Evolutionary conservation across 2,113 vertebrate species (phyloP).

Genomic region (Carollia perspicillata): DNA sequence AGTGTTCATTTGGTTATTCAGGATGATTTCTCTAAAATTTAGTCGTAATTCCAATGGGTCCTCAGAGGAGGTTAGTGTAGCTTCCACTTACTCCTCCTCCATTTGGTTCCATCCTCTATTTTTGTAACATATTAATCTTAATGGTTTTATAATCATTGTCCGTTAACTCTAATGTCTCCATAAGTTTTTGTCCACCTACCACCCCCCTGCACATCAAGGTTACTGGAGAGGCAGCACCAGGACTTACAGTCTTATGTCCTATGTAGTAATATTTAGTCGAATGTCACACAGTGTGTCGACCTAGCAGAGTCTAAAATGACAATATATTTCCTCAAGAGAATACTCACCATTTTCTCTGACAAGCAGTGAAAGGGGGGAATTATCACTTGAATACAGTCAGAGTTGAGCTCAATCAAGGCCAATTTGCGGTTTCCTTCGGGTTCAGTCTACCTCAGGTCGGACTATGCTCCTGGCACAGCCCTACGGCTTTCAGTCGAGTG

Average conservation of each 20-base stretch:
- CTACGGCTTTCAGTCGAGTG: not conserved
- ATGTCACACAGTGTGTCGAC: not conserved
- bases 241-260: not conserved
- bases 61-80: no score
- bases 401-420: not conserved
- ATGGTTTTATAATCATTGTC: not conserved
- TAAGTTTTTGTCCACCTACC: not conserved
- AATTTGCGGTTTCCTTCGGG: not conserved
- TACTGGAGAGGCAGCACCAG: not conserved
- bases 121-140: not conserved
- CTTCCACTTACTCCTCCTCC: no score
- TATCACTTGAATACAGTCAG: not conserved
- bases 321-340: not conserved
- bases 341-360: not conserved
- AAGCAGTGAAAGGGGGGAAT: not conserved
- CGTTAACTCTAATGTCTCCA: not conserved
- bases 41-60: no score
- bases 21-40: no score
- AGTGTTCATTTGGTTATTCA: no score
- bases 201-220: accelerated
- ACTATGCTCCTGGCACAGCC: not conserved
- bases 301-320: not conserved
- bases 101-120: not conserved
- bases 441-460: not conserved
- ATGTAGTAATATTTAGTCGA: not conserved